These are phyloP conservation scores for Takifugu bimaculatus DNA, from an alignment of 2,113 vertebrate genomes.

Conservation along the genomic window DNA sequence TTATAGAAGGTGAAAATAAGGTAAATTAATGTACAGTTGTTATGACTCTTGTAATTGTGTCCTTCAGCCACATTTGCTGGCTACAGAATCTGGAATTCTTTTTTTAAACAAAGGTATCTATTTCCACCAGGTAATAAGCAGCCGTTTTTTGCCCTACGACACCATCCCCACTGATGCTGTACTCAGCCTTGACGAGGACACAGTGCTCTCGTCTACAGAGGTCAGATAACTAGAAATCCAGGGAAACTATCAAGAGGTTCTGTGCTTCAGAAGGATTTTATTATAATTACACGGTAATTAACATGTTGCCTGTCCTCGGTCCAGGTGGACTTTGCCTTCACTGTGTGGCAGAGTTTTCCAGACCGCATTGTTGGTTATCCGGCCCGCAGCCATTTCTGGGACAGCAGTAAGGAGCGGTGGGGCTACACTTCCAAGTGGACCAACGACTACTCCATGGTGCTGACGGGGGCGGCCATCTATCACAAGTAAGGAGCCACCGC, in stretches of 20 bases:
- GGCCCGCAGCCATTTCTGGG: conserved; percentile 98
- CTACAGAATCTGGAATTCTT: neutral
- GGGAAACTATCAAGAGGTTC: too few relatives aligned
- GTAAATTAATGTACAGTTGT: conserved; percentile 31
- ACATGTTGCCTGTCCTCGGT: neutral
- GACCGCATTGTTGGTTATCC: conserved; percentile 98
- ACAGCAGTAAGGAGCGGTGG: conserved; percentile 94
- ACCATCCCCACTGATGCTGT: conserved; percentile 92
- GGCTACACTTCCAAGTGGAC: conserved; percentile 99
- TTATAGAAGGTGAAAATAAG: conserved; percentile 94
- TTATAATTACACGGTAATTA: too few relatives aligned
- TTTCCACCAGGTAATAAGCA: conserved; percentile 90
- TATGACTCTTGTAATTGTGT: neutral
- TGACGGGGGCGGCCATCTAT: conserved; percentile 98
- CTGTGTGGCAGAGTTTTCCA: conserved; percentile 97
- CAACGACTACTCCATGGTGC: conserved; percentile 99
- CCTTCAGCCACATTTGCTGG: too few relatives aligned
- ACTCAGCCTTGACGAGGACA: conserved; percentile 96
- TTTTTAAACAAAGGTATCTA: neutral
- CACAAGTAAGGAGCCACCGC: conserved; percentile 81
- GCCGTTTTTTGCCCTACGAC: conserved; percentile 92
- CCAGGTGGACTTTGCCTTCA: conserved; percentile 99
- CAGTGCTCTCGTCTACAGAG: conserved; percentile 97
- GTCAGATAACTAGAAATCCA: conserved; percentile 57
- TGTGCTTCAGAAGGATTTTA: too few relatives aligned